Evolutionary conservation across 2,888 invertebrate genomes (phyloP), one percentile per base, ranked within the genome.

Genomic region (Parasteatoda lunata): DNA sequence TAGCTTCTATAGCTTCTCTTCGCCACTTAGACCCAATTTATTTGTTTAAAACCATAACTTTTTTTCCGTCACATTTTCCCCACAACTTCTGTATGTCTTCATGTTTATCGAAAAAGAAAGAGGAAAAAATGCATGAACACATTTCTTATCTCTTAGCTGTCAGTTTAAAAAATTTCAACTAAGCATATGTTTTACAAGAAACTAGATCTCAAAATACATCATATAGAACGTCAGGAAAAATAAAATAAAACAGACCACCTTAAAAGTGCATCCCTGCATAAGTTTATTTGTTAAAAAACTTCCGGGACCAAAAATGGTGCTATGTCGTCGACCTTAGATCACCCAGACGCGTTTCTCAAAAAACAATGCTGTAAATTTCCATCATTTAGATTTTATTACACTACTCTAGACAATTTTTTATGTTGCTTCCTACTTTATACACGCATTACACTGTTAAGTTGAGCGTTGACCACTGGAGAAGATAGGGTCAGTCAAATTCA

Each of bases 241-340:
- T 71, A 49, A 71, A 71, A 71, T 11, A 13, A 49, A 59, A 5
- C 49, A n/a, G 48, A 49, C 49, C 71, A 49, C 49, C 49, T 71
- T n/a, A 71, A 71, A 71, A 71, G 13, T 9, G 3, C 48, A 71
- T 49, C 15, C 15, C 30, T 30, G 30, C 30, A 30, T 30, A 30
- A 30, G 30, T 30, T 30, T 30, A 49, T 64, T 30, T 65, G 64
- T 75, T 64, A 5, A 75, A 30, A 75, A 48, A 75, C 47, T 75
- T 75, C 75, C 75, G 59, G 75, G 64, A 64, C 52, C 47, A 54
- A 6, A 64, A 13, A n/a, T 64, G 52, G 8, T 59, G 8, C n/a
- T 64, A 64, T 64, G 75, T 75, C 75, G 64, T n/a, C 75, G 75
- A 75, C 75, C 75, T 75, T 75, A 64, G 75, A 59, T n/a, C 75